phyloP scores from a whole-genome alignment of 2,113 vertebrate genomes.

The Marcusenius ussheri region DNA sequence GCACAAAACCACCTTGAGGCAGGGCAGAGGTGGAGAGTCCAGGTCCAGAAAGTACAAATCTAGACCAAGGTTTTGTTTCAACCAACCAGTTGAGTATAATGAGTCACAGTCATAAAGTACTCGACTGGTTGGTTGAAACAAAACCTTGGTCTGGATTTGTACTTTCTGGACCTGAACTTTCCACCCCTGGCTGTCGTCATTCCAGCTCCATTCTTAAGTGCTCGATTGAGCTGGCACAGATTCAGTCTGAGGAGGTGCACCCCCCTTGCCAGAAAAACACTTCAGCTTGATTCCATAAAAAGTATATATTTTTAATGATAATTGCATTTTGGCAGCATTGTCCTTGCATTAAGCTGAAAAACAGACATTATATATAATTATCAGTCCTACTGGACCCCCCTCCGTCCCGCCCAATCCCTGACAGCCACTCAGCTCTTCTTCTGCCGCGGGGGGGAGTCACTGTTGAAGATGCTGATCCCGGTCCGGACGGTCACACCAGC shows the following conservation, averaged over 20 bases:
- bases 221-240: background rate
- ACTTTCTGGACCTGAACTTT: background rate
- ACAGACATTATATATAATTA: background rate
- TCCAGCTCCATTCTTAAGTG: background rate
- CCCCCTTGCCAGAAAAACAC: background rate
- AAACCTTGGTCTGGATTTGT: background rate
- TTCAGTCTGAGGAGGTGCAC: background rate
- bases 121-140: background rate
- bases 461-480: slow-evolving; percentile 74
- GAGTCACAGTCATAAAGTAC: background rate
- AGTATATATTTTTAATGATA: background rate
- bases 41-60: background rate
- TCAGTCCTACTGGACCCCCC: background rate
- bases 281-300: background rate
- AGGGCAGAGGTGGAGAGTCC: background rate
- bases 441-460: slow-evolving; percentile 38
- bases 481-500: slow-evolving; percentile 55
- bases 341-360: background rate
- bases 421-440: slow-evolving; percentile 65
- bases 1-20: background rate
- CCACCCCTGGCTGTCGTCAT: background rate
- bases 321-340: background rate
- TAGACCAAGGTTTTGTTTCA: background rate
- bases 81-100: background rate
- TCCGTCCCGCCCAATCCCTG: background rate